Conservation (phyloP, 2,113 vertebrate species). For the Epinephelus moara region DNA sequence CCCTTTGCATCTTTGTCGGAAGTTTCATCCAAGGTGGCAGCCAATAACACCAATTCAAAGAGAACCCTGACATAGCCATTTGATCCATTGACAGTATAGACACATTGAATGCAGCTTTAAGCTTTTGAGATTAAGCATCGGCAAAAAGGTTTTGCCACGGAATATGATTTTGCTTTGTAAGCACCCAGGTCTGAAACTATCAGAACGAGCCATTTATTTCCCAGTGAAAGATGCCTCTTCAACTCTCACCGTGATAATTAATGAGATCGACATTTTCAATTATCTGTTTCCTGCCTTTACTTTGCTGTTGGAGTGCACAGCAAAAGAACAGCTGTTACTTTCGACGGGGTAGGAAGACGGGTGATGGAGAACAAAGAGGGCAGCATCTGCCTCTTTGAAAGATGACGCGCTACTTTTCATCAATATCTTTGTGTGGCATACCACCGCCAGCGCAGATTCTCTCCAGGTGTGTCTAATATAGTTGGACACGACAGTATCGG, state of each 20-base stretch:
- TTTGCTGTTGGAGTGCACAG: conserved; percentile 41
- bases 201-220: conserved; percentile 51
- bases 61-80: not conserved
- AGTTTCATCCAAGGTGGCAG: too few species aligned
- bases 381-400: conserved; percentile 72
- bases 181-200: conserved; percentile 31
- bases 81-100: not conserved
- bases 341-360: conserved; percentile 53
- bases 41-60: too few species aligned
- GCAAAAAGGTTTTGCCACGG: conserved; percentile 17
- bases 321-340: conserved; percentile 71
- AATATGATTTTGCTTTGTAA: conserved; percentile 33
- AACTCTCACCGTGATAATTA: conserved; percentile 65
- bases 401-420: conserved; percentile 55
- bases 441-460: conserved; percentile 40
- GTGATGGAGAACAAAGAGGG: conserved; percentile 70
- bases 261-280: conserved; percentile 73
- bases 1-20: too few species aligned
- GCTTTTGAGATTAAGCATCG: conserved; percentile 7
- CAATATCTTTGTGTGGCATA: conserved; percentile 50
- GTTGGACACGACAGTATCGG: conserved; percentile 16
- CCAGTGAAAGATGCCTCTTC: conserved; percentile 46
- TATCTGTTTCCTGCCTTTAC: conserved; percentile 69
- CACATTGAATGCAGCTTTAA: not conserved
- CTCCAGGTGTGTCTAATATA: conserved; percentile 55